Evolutionary conservation across 1,140 invertebrate species (phyloP).

Genomic region (Cyclina sinensis): DNA sequence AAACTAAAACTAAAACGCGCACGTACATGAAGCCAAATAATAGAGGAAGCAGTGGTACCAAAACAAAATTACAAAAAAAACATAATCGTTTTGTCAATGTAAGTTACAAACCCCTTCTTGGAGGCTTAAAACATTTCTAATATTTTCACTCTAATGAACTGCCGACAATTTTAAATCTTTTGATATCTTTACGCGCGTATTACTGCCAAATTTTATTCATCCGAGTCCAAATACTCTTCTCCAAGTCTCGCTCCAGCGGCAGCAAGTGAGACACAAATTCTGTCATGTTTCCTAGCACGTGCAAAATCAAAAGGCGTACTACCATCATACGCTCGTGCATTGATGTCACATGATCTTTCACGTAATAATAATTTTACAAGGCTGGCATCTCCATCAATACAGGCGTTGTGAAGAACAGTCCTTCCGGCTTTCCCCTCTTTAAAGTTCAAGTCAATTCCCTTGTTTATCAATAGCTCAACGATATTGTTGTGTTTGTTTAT

Average conservation of each 20-base stretch:
- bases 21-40: no score
- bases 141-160: no score
- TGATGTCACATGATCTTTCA: conserved; percentile 28
- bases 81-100: no score
- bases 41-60: no score
- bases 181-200: no score
- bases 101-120: no score
- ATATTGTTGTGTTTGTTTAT: conserved; percentile 57
- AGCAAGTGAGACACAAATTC: neutral
- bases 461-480: conserved; percentile 62
- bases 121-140: no score
- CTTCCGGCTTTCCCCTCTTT: conserved; percentile 42
- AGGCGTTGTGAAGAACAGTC: conserved; percentile 45
- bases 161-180: no score
- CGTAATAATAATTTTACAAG: conserved; percentile 19
- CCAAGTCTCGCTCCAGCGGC: conserved; percentile 29
- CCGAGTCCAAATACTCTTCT: neutral
- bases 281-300: neutral
- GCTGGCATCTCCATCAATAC: neutral
- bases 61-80: no score
- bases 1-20: no score
- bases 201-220: neutral
- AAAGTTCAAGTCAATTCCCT: conserved; percentile 90
- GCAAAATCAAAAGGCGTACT: conserved; percentile 47
- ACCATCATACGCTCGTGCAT: conserved; percentile 48